phyloP scores from a whole-genome alignment of 2,797 vertebrate species.

The Onychomys arenicola region DNA sequence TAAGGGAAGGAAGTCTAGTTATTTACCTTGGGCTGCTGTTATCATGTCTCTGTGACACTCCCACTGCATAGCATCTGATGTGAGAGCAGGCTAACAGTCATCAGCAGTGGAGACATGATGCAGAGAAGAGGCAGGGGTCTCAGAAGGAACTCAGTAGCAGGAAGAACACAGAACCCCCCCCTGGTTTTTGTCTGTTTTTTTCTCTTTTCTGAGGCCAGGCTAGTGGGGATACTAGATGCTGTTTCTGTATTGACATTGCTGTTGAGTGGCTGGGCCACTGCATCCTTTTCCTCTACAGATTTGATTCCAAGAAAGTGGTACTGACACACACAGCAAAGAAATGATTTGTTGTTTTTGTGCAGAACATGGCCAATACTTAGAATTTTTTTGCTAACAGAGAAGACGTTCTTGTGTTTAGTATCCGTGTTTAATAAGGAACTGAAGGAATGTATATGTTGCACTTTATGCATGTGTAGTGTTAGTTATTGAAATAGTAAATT shows the following conservation, averaged over 20 bases:
- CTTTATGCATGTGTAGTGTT: neutral
- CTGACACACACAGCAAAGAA: neutral
- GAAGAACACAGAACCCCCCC: neutral
- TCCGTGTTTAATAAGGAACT: conserved; percentile 13
- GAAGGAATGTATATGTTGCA: neutral
- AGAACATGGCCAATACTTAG: neutral
- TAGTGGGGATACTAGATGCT: neutral
- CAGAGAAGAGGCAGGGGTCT: conserved; percentile 32
- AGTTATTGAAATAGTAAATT: conserved; percentile 60
- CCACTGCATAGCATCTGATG: conserved; percentile 24
- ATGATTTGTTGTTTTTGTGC: neutral
- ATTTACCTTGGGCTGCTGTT: neutral
- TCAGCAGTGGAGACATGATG: neutral
- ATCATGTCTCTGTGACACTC: neutral
- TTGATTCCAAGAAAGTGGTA: neutral
- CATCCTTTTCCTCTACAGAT: neutral
- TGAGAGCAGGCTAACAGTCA: neutral
- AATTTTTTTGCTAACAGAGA: conserved; percentile 22
- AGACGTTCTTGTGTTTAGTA: neutral
- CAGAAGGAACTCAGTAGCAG: neutral
- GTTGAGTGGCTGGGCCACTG: no score
- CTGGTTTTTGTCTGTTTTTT: neutral
- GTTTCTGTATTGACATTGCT: neutral
- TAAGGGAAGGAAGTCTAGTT: conserved; percentile 43
- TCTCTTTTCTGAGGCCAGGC: neutral